These are phyloP conservation scores for Drosophila setifemur DNA, from an alignment of 1,140 invertebrate species.

Conservation along the genomic window DNA sequence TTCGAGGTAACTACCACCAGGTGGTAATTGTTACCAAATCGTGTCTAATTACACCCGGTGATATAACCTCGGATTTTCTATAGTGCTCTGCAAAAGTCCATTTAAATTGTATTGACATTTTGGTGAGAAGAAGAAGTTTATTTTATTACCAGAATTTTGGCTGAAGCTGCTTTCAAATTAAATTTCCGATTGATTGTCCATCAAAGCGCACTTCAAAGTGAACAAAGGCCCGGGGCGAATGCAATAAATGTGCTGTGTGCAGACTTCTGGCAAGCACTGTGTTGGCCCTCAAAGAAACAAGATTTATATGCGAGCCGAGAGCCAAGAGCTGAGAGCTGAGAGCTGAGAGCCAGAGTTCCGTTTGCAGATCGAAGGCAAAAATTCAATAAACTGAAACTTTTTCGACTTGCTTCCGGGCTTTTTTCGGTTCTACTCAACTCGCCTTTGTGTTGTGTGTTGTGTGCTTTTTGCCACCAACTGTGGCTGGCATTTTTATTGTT, in stretches of 20 bases:
- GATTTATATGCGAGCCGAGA: conserved; percentile 31
- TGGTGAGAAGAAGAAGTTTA: background rate
- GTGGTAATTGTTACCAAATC: conserved; percentile 75
- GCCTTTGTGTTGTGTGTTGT: conserved; percentile 35
- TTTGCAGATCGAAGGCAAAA: conserved; percentile 62
- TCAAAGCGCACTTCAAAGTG: conserved; percentile 28
- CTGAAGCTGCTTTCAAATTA: background rate
- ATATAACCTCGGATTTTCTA: conserved; percentile 3
- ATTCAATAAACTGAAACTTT: conserved; percentile 72
- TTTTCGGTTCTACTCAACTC: conserved; percentile 9
- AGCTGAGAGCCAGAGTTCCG: conserved; percentile 40
- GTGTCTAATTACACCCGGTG: conserved; percentile 69
- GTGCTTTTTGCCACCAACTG: conserved; percentile 67
- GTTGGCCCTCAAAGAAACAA: conserved; percentile 8
- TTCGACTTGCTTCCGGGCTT: conserved; percentile 46
- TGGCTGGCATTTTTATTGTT: conserved; percentile 75
- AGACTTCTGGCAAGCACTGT: conserved; percentile 48
- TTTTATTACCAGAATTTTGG: background rate
- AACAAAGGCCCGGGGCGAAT: background rate
- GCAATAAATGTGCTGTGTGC: conserved; percentile 1
- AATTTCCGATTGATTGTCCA: conserved; percentile 41
- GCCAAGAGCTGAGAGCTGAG: too few species aligned
- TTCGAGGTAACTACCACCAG: too few species aligned
- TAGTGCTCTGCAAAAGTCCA: background rate
- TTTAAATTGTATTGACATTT: background rate